phyloP scores from a whole-genome alignment of 2,797 vertebrate species.

The Myotis findleyi region DNA sequence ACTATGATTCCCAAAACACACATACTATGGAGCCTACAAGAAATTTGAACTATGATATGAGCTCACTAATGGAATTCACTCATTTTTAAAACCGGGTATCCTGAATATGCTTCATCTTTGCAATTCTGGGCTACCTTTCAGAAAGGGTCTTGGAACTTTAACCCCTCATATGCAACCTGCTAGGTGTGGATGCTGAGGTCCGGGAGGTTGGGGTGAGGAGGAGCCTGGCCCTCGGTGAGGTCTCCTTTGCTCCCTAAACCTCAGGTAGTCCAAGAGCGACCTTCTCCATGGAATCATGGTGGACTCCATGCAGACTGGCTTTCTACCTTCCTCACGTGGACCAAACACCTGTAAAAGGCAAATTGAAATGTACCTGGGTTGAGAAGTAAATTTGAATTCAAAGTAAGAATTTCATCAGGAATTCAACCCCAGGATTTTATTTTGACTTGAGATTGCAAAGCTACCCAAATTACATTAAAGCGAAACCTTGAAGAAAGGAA shows the following conservation, averaged over 20 bases:
- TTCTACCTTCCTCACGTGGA: slow-evolving; percentile 29
- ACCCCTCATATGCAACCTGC: background rate
- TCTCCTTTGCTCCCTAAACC: background rate
- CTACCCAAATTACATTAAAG: slow-evolving; percentile 55
- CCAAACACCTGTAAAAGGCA: slow-evolving; percentile 44
- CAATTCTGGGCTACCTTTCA: background rate
- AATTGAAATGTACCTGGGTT: background rate
- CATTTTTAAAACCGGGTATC: background rate
- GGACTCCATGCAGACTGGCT: background rate
- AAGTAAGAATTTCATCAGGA: slow-evolving; percentile 70
- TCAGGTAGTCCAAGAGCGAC: background rate
- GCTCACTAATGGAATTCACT: slow-evolving; percentile 51
- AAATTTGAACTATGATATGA: slow-evolving; percentile 65
- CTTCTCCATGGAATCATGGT: background rate
- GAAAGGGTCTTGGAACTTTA: background rate
- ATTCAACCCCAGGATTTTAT: slow-evolving; percentile 67
- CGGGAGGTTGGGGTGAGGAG: background rate
- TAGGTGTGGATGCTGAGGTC: background rate
- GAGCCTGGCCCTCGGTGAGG: no score
- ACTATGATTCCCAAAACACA: slow-evolving; percentile 51
- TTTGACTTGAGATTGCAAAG: slow-evolving; percentile 44
- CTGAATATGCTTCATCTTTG: background rate
- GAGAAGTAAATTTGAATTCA: slow-evolving; percentile 61
- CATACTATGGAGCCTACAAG: background rate
- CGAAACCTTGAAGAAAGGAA: slow-evolving; percentile 63